Evolutionary conservation across 2,113 vertebrate genomes (phyloP), one percentile per base, ranked within the genome.

Genomic region (Callorhinus ursinus): DNA sequence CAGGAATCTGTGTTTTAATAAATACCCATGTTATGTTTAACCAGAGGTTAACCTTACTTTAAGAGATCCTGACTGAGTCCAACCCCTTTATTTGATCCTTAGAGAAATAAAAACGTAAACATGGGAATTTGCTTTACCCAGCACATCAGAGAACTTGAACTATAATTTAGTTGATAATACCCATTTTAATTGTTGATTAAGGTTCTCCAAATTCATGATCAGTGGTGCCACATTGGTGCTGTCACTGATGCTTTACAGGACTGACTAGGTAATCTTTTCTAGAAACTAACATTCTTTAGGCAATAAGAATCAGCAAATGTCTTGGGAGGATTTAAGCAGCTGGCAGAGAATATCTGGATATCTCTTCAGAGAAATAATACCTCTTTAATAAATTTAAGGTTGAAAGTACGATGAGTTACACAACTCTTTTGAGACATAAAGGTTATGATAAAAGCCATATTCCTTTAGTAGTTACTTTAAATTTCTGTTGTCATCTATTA

Each of bases 321-420:
- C 26, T 95, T 74, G 61, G 42, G 59, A 92, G 21, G 42, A 36
- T 69, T 80, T 91, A 76, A 93, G 79, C 42, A 96, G 83, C 86
- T 96, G 89, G 63, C 16, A 28, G 74, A 93, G 76, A 93, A 92
- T 80, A 90, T 91, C 69, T 96, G 86, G 77, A 26, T 90, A 24
- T 57, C 88, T 95, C 91, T 67, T 97, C 84, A 93, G 46, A 94
- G 31, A 93, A 95, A 7, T 83, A 51, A 91, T 97, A 84, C 95
- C 61, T 97, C 86, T 92, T 84, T 77, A 88, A 93, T 92, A 57
- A 97, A 92, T 97, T 87, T 95, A 87, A 95, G 57, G n/a, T 77
- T 74, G 46, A 96, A 95, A 85, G 55, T 94, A 57, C 65, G 22
- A 96, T 90, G 77, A 87, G 65, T 92, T 97, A 63, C n/a, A 74